Percentiles rank a stretch among this genome's conserved stretches.
Evolutionary conservation across 64 coral and sea anemone genomes (phyloP).

Genomic region (Acropora yongei): DNA sequence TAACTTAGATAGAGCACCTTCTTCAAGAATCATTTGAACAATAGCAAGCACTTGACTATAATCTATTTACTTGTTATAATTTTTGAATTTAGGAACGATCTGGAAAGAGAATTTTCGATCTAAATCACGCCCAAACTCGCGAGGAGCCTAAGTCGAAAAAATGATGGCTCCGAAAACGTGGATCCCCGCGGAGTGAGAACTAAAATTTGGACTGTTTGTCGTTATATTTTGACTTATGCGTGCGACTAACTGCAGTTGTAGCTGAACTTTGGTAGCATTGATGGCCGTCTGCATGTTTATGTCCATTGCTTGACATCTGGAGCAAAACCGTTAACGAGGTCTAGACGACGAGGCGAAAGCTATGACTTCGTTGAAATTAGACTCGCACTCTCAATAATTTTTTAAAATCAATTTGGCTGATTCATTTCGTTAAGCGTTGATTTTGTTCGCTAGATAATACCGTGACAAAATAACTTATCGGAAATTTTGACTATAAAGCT

Average conservation of each 20-base stretch:
- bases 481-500: too few species aligned
- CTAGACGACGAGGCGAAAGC: background rate
- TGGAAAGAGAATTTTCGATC: background rate
- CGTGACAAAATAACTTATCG: too few species aligned
- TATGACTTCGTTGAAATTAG: too few species aligned
- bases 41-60: background rate
- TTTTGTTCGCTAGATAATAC: too few species aligned
- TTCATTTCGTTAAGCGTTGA: too few species aligned
- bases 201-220: background rate
- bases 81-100: conserved; percentile 14
- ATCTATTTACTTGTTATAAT: background rate
- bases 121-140: background rate
- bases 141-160: background rate
- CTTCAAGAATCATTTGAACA: background rate
- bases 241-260: background rate
- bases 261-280: background rate
- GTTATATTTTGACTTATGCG: background rate
- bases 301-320: background rate
- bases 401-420: too few species aligned
- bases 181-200: background rate
- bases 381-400: too few species aligned
- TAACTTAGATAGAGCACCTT: background rate
- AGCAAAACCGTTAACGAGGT: background rate
- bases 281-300: background rate
- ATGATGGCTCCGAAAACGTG: background rate